phyloP scores from a whole-genome alignment of 2,888 invertebrate species.

The Macrosoma leucophasiata region DNA sequence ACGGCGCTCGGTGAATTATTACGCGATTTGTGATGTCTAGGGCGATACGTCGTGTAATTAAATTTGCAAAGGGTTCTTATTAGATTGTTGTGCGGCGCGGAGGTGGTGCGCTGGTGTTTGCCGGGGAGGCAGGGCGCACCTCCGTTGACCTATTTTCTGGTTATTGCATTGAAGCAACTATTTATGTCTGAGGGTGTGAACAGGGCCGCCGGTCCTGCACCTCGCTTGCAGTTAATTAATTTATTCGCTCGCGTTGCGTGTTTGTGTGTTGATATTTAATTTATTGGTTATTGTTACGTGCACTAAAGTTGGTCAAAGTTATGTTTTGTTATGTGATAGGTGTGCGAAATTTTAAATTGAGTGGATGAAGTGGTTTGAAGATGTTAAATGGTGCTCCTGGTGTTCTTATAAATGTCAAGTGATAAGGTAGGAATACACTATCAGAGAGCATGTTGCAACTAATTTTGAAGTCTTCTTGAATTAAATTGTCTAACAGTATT shows the following conservation, averaged over 20 bases:
- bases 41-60: constrained; percentile 33
- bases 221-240: constrained; percentile 42
- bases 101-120: constrained; percentile 56
- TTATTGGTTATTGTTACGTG: no score
- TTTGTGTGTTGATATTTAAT: no score
- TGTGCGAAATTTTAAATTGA: no score
- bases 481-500: no score
- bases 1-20: constrained; percentile 29
- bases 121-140: constrained; percentile 67
- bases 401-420: no score
- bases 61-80: constrained; percentile 44
- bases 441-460: no score
- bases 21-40: constrained; percentile 20
- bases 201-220: constrained; percentile 57
- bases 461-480: no score
- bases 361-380: no score
- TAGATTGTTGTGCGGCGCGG: constrained; percentile 47
- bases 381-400: no score
- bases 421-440: no score
- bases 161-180: constrained; percentile 70
- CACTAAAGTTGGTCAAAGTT: no score
- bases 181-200: constrained; percentile 64
- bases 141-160: constrained; percentile 74
- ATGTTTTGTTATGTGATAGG: no score
- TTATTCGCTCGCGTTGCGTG: constrained; percentile 14